Evolutionary conservation across 2,113 vertebrate genomes (phyloP).

Genomic region (Aphyosemion australe): DNA sequence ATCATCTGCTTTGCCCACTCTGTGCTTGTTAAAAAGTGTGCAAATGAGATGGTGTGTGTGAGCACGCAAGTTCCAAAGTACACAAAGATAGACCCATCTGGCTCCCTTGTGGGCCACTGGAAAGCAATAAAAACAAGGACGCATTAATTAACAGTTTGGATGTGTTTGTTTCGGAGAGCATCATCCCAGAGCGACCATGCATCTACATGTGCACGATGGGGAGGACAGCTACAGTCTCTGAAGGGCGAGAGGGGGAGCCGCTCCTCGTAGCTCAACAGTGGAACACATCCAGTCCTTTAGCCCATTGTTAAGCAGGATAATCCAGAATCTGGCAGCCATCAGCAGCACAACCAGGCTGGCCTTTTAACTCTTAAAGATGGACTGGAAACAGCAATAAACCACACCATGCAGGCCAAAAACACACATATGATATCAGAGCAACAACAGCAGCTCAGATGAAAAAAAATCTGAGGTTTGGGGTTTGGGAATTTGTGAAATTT

Average conservation of each 20-base stretch:
- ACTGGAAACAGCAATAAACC: conserved; percentile 39
- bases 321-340: conserved; percentile 47
- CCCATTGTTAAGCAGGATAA: conserved; percentile 66
- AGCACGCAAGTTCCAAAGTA: conserved; percentile 8
- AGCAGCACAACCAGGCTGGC: conserved; percentile 61
- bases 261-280: conserved; percentile 42
- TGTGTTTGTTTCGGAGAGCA: conserved; percentile 39
- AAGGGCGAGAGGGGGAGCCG: conserved; percentile 59
- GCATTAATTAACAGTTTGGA: conserved; percentile 69
- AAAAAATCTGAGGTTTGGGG: no score
- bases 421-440: conserved; percentile 33
- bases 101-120: conserved; percentile 52
- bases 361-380: conserved; percentile 62
- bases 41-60: conserved; percentile 14
- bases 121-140: conserved; percentile 70
- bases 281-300: conserved; percentile 53
- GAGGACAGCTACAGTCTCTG: conserved; percentile 45
- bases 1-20: conserved; percentile 50
- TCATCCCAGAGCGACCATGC: conserved; percentile 42
- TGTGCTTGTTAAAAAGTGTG: conserved; percentile 42
- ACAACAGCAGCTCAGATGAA: conserved; percentile 13
- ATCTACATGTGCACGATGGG: conserved; percentile 45
- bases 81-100: conserved; percentile 26
- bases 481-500: no score
- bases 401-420: background rate